A percentile compares a stretch with the other conserved stretches of the same genome.
Evolutionary conservation across 1,140 invertebrate genomes (phyloP).

Genomic region (Macrobrachium nipponense): DNA sequence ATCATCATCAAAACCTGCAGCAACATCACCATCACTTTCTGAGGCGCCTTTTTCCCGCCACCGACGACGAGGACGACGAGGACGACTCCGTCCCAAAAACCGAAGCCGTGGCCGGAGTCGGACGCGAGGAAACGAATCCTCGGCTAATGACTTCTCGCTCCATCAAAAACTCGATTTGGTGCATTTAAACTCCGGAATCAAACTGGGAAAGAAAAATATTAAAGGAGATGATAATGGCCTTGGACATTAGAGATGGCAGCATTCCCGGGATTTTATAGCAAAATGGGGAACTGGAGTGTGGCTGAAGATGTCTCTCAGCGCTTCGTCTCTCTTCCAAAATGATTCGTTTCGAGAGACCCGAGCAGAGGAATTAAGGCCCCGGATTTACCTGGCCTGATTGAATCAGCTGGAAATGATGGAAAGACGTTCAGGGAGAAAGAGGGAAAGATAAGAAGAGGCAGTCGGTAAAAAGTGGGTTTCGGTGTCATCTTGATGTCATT

Average conservation of each 20-base stretch:
- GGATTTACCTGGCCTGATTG: neutral
- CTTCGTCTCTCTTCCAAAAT: conserved; percentile 15
- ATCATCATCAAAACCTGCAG: neutral
- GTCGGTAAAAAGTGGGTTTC: neutral
- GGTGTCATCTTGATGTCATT: no score
- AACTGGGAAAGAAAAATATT: conserved; percentile 64
- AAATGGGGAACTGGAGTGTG: conserved; percentile 36
- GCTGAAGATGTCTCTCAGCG: neutral
- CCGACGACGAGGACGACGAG: neutral
- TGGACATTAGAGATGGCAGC: conserved; percentile 63
- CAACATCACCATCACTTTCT: neutral
- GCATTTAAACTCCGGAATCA: conserved; percentile 64
- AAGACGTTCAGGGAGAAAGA: conserved; percentile 18
- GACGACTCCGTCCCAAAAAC: neutral
- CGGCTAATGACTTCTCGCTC: conserved; percentile 63
- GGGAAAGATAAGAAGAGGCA: neutral
- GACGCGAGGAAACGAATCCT: conserved; percentile 39
- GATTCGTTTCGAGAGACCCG: neutral
- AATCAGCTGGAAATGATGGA: neutral
- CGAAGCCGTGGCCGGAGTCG: conserved; percentile 43
- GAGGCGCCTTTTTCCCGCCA: neutral
- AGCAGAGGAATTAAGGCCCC: neutral
- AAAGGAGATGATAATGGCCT: conserved; percentile 63
- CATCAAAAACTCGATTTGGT: conserved; percentile 64
- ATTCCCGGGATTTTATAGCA: conserved; percentile 57